phyloP scores from a whole-genome alignment of 2,888 invertebrate species.

The Acrocyrtus sp. region DNA sequence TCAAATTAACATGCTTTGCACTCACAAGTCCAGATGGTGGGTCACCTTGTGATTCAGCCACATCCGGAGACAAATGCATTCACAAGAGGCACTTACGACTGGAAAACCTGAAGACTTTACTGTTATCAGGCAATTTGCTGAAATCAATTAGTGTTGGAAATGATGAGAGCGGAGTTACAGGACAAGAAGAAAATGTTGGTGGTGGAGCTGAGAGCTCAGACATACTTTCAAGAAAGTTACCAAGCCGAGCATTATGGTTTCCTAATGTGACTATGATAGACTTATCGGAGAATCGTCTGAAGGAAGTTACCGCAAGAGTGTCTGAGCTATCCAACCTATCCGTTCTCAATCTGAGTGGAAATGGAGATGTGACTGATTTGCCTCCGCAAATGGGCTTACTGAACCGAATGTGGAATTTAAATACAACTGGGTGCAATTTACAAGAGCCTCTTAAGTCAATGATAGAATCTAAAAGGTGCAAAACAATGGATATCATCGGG shows the following conservation, averaged over 20 bases:
- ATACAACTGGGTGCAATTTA: slow-evolving; percentile 87
- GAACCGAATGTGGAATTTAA: slow-evolving; percentile 93
- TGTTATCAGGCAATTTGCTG: slow-evolving; percentile 87
- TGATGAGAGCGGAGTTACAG: slow-evolving; percentile 38
- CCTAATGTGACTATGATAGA: slow-evolving; percentile 96
- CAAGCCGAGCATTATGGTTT: slow-evolving; percentile 79
- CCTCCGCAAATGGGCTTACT: slow-evolving; percentile 96
- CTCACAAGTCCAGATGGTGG: slow-evolving; percentile 78
- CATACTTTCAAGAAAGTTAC: slow-evolving; percentile 27
- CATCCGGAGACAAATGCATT: slow-evolving; percentile 69
- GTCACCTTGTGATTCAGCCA: slow-evolving; percentile 69
- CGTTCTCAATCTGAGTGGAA: slow-evolving; percentile 93
- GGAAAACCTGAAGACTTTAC: slow-evolving; percentile 82
- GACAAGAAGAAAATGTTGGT: slow-evolving; percentile 68
- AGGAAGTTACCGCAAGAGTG: slow-evolving; percentile 82
- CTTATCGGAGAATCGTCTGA: slow-evolving; percentile 86
- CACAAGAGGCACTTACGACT: slow-evolving; percentile 86
- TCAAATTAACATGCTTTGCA: slow-evolving; percentile 65
- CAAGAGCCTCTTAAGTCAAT: slow-evolving; percentile 90
- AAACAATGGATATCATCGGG: slow-evolving; percentile 92
- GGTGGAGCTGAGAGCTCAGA: slow-evolving; percentile 12
- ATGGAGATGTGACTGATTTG: slow-evolving; percentile 83
- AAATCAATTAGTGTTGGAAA: slow-evolving; percentile 74
- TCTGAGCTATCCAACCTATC: slow-evolving; percentile 88
- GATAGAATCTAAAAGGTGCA: slow-evolving; percentile 92